phyloP scores from a whole-genome alignment of 2,797 vertebrate species.

The Bucorvus abyssinicus region DNA sequence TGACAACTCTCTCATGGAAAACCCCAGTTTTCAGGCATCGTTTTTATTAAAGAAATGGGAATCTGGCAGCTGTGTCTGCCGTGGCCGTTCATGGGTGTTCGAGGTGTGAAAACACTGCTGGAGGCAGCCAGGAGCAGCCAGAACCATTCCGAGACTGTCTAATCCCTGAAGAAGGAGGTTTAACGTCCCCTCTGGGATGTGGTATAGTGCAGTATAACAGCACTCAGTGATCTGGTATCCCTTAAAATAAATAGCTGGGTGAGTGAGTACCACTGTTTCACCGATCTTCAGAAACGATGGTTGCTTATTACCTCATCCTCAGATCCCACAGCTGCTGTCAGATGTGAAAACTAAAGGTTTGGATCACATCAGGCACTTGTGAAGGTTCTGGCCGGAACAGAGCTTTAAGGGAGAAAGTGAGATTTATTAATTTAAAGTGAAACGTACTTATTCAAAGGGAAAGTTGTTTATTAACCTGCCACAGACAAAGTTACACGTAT shows the following conservation, averaged over 20 bases:
- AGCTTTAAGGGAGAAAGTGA: background rate
- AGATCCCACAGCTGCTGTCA: background rate
- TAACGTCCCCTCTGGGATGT: background rate
- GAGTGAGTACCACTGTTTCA: background rate
- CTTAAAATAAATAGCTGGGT: background rate
- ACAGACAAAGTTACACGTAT: background rate
- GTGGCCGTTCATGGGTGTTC: background rate
- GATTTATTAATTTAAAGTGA: background rate
- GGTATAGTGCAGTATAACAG: background rate
- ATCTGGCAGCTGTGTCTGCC: background rate
- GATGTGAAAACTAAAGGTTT: background rate
- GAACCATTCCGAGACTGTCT: background rate
- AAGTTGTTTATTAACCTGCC: background rate
- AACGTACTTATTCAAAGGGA: background rate
- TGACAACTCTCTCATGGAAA: background rate
- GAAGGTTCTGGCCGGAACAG: background rate
- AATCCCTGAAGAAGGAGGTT: background rate
- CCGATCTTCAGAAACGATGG: background rate
- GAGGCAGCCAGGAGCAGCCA: background rate
- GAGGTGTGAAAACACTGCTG: background rate
- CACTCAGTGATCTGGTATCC: background rate
- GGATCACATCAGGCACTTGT: background rate
- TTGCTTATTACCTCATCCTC: background rate
- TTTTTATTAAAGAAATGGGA: background rate
- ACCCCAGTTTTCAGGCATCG: background rate